phyloP scores from a whole-genome alignment of 2,888 invertebrate genomes.

The Priocnemis perturbator region DNA sequence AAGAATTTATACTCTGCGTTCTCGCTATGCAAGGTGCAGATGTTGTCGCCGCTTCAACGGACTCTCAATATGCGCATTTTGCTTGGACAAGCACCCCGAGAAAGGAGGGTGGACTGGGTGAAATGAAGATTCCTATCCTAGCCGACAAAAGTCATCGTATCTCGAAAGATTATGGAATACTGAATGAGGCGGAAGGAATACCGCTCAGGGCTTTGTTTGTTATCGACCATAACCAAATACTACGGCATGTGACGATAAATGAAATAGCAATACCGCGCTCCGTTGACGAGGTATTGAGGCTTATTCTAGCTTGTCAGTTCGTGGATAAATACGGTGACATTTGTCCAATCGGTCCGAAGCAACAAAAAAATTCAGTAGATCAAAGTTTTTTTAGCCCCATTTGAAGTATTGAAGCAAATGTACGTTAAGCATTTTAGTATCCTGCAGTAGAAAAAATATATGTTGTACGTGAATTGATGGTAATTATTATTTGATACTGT shows the following conservation, averaged over 20 bases:
- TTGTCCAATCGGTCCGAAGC: slow-evolving; percentile 49
- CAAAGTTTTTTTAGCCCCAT: slow-evolving; percentile 24
- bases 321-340: slow-evolving; percentile 91
- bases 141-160: slow-evolving; percentile 93
- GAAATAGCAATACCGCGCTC: slow-evolving; percentile 94
- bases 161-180: slow-evolving; percentile 89
- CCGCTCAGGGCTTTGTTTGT: slow-evolving; percentile 95
- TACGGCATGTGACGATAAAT: slow-evolving; percentile 95
- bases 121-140: slow-evolving; percentile 93
- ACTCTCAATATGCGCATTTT: slow-evolving; percentile 57
- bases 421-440: background rate
- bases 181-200: slow-evolving; percentile 91
- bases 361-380: background rate
- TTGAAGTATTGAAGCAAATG: background rate
- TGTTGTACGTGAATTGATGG: background rate
- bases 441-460: background rate
- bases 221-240: slow-evolving; percentile 88
- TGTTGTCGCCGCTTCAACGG: slow-evolving; percentile 60
- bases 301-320: slow-evolving; percentile 96
- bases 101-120: slow-evolving; percentile 87
- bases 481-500: background rate
- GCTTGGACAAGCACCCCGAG: slow-evolving; percentile 60
- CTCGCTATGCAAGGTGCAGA: slow-evolving; percentile 44
- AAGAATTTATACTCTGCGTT: slow-evolving; percentile 6
- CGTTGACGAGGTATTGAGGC: slow-evolving; percentile 93